Conservation (phyloP, 1,140 invertebrate species). For the Drosophila pandora region DNA sequence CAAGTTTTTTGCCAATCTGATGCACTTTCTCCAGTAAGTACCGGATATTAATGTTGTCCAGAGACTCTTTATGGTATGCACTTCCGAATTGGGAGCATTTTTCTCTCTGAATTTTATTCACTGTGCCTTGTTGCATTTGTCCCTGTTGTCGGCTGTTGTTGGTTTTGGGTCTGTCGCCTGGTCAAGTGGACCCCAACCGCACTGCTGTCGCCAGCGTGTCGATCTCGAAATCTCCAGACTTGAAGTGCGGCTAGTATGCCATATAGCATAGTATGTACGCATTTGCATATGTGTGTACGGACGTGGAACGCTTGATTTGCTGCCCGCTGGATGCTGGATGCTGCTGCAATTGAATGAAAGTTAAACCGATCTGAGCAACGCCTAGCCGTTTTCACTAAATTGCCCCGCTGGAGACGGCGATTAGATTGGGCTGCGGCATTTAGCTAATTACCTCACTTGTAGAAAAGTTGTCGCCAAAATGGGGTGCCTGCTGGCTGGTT, state of each 20-base stretch:
- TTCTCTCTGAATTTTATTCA: neutral
- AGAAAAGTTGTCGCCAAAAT: conserved; percentile 10
- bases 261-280: neutral
- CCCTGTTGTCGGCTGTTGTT: conserved; percentile 32
- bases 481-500: neutral
- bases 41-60: neutral
- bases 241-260: conserved; percentile 10
- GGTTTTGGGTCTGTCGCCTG: conserved; percentile 55
- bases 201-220: conserved; percentile 18
- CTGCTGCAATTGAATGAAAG: conserved; percentile 67
- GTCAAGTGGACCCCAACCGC: conserved; percentile 50
- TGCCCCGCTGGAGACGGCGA: conserved; percentile 48
- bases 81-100: no score
- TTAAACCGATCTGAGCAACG: conserved; percentile 37
- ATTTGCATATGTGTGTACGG: conserved; percentile 10
- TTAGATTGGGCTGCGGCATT: conserved; percentile 66
- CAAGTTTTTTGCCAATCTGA: neutral
- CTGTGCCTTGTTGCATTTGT: conserved; percentile 28
- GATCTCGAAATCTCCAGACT: conserved; percentile 18
- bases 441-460: conserved; percentile 63
- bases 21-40: neutral
- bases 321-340: conserved; percentile 8
- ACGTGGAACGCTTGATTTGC: conserved; percentile 41
- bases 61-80: neutral
- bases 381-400: conserved; percentile 69